Evolutionary conservation across 2,888 invertebrate genomes (phyloP), one percentile per base, ranked within the genome.

Genomic region (Nemotelus nigrinus): DNA sequence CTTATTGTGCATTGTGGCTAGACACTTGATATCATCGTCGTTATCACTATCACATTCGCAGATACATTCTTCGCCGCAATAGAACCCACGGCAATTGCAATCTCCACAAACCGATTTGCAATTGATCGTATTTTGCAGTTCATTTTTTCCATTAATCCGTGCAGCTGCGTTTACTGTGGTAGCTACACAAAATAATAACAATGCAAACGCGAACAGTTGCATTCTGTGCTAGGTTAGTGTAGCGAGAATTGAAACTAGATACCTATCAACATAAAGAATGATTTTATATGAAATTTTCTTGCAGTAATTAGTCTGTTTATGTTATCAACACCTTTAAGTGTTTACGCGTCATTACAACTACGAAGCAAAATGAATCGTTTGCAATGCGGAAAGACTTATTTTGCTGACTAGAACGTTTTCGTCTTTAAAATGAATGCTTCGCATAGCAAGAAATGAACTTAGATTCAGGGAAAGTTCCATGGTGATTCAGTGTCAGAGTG

Each of bases 11-110:
- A 87, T 86, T 2, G 82, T 81, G 45, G 82, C 82, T 6, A 87
- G 84, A 67, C 87, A 87, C 60, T 85, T 83, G 45, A 84, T 85
- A 57, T 86, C 85, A 2, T 82, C 80, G 2, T 70, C 79, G 50
- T 83, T 83, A 5, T 85, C 83, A n/a, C 84, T 83, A 79, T 85
- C 85, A 70, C 87, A 87, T 79, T 87, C 87, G 76, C 87, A 87
- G 48, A 87, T 85, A 75, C 87, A 87, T 78, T 87, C 87, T 78
- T 87, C 88, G 2, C 87, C 88, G 55, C 87, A 87, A 79, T 87
- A 87, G 82, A 87, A 87, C 45, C 85, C 87, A 71, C 85, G 79
- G 72, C 87, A 87, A 39, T 84, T 84, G 65, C 87, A 87, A 6
- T 85, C 84, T 55, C 83, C 84, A 57, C 87, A 87, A 2, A 87